Percentiles rank a stretch among this genome's conserved stretches.
phyloP scores from a whole-genome alignment of 1,140 invertebrate genomes.

The Conopomorpha cramerella region DNA sequence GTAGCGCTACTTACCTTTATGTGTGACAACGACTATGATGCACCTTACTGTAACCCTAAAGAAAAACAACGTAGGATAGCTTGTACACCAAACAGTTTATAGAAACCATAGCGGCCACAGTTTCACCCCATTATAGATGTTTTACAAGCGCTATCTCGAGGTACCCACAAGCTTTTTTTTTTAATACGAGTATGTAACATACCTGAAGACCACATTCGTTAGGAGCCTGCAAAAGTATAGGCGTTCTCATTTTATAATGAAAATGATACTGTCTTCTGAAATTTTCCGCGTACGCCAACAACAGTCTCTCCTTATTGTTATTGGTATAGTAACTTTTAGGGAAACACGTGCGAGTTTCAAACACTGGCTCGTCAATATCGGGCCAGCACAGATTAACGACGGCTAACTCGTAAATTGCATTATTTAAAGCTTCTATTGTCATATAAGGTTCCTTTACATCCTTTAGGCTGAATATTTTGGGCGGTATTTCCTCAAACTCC shows the following conservation, averaged over 20 bases:
- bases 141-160: background rate
- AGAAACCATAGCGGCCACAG: no score
- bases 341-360: constrained; percentile 62
- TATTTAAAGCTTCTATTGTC: constrained; percentile 32
- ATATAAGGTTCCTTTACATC: constrained; percentile 22
- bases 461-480: constrained; percentile 33
- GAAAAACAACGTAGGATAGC: no score
- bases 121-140: no score
- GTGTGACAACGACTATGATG: no score
- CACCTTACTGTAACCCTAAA: no score
- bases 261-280: constrained; percentile 79
- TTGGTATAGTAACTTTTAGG: constrained; percentile 75
- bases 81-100: no score
- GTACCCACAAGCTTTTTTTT: no score
- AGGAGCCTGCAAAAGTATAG: constrained; percentile 73
- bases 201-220: constrained; percentile 84
- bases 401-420: constrained; percentile 46
- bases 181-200: no score
- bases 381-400: constrained; percentile 48
- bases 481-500: constrained; percentile 33
- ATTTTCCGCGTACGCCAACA: constrained; percentile 79
- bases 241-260: constrained; percentile 69
- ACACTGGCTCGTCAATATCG: constrained; percentile 50
- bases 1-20: no score
- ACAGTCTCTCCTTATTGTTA: constrained; percentile 75